Evolutionary conservation across 2,797 vertebrate genomes (phyloP).

Genomic region (Gymnothorax reevesii): DNA sequence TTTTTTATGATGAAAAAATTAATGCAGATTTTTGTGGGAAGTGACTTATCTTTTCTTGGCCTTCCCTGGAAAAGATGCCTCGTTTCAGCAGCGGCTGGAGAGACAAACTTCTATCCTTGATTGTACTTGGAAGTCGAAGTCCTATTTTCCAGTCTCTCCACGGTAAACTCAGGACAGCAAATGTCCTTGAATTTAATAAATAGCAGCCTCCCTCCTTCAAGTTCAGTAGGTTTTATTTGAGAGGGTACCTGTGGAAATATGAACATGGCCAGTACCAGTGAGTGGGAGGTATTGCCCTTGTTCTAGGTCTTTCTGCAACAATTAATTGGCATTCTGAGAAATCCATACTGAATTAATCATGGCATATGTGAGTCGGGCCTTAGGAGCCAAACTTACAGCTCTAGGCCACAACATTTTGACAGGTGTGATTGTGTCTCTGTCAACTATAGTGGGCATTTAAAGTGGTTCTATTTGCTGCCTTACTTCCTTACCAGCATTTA

Average conservation of each 20-base stretch:
- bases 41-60: background rate
- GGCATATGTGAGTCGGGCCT: background rate
- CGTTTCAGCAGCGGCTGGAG: slow-evolving; percentile 61
- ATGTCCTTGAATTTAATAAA: background rate
- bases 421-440: background rate
- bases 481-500: background rate
- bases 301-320: background rate
- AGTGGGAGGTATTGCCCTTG: background rate
- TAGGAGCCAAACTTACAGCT: background rate
- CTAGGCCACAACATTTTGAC: background rate
- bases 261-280: background rate
- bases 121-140: slow-evolving; percentile 54
- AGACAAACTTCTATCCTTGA: slow-evolving; percentile 63
- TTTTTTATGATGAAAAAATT: background rate
- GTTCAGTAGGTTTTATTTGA: background rate
- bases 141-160: background rate
- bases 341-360: background rate
- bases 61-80: slow-evolving; percentile 41
- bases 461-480: background rate
- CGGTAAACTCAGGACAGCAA: background rate
- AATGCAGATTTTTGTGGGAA: background rate
- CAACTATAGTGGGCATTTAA: background rate
- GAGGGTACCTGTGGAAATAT: background rate
- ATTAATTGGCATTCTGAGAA: background rate
- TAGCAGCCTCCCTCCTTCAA: background rate